Evolutionary conservation across 2,797 vertebrate species (phyloP).

Genomic region (Cyclopterus lumpus): DNA sequence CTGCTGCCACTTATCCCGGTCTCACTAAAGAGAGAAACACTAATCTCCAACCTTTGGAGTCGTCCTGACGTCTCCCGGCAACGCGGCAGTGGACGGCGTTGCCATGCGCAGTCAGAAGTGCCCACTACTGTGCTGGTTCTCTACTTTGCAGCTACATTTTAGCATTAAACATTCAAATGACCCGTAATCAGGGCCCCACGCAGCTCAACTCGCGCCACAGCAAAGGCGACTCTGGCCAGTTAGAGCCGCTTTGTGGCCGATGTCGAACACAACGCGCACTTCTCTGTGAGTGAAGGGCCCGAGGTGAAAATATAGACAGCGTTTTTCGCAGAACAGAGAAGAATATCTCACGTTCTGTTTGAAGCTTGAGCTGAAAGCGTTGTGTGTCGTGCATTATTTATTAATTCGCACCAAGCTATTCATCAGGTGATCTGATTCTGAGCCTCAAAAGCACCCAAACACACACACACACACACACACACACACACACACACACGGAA

Average conservation of each 20-base stretch:
- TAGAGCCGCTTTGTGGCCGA: not conserved
- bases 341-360: not conserved
- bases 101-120: not conserved
- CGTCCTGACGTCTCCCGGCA: not conserved
- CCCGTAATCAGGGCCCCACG: too few relatives aligned
- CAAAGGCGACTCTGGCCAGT: not conserved
- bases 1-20: conserved; percentile 18
- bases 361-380: not conserved
- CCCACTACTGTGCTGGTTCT: not conserved
- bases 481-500: too few relatives aligned
- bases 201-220: not conserved
- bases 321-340: not conserved
- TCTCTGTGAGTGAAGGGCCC: not conserved
- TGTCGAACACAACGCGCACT: not conserved
- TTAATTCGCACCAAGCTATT: conserved; percentile 3
- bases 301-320: not conserved
- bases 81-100: not conserved
- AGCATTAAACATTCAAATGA: not conserved
- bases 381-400: conserved; percentile 7
- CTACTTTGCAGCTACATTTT: not conserved
- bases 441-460: not conserved
- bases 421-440: conserved; percentile 6
- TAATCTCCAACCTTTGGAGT: conserved; percentile 18
- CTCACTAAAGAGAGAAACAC: conserved; percentile 15
- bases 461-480: not conserved